phyloP scores from a whole-genome alignment of 2,797 vertebrate genomes.

The Pygocentrus nattereri region DNA sequence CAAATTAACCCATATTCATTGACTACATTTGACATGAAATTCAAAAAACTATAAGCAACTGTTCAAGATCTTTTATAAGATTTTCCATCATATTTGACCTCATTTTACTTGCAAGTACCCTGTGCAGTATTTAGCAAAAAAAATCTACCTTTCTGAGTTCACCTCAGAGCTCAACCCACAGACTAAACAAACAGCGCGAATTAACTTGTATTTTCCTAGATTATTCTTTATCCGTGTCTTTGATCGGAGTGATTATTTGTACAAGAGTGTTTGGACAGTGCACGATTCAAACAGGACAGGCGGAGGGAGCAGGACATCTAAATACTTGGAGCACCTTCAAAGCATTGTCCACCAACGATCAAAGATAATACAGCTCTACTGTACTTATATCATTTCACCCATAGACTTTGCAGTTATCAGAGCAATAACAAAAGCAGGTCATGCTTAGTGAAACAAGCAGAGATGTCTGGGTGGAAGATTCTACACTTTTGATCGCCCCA shows the following conservation, averaged over 20 bases:
- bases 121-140: too few species aligned
- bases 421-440: neutral
- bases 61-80: too few species aligned
- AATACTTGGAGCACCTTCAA: neutral
- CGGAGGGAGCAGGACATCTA: neutral
- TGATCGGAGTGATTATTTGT: neutral
- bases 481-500: too few species aligned
- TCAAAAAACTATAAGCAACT: too few species aligned
- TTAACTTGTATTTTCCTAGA: neutral
- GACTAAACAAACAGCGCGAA: slow-evolving; percentile 12
- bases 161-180: neutral
- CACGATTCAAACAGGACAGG: too few species aligned
- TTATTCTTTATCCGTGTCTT: neutral
- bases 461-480: too few species aligned
- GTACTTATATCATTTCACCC: neutral
- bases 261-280: neutral
- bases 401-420: neutral
- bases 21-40: too few species aligned
- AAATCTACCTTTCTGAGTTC: too few species aligned
- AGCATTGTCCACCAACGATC: neutral
- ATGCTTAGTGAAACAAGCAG: neutral
- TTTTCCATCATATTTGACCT: too few species aligned
- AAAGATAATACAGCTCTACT: neutral
- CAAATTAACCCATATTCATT: too few species aligned
- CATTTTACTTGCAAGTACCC: too few species aligned